Base-by-base conservation (phyloP, 2,888 invertebrate species). In the Melipona bicolor region DNA sequence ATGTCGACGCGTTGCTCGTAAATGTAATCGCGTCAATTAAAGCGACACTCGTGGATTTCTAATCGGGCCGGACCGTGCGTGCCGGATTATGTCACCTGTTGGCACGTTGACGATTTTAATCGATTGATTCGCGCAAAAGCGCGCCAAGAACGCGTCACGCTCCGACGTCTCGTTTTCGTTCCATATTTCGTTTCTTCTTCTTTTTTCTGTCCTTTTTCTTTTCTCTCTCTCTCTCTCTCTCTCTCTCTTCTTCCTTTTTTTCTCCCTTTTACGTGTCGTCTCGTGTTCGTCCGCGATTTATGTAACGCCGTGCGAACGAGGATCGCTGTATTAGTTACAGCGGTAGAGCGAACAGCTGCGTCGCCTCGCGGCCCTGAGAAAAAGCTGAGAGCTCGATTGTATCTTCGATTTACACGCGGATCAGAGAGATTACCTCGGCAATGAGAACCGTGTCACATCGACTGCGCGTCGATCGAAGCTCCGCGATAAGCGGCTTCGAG, bases 11-110 rank as follows among this genome's bases (percentile, higher is more conserved):
- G 59, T n/a, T n/a, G 72, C 77, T 68, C 62, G 69, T 86, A 85
- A 82, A 85, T 62, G 76, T 87, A 85, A 89, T 83, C 77, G 78
- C 71, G 78, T 77, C 85, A 87, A 89, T 89, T 86, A 84, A 85
- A 36, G 77, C 71, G 83, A 80, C 88, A 79, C 82, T 81, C 77
- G 27, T 50, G 76, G 75, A 88, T 88, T 89, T 79, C 89, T 87
- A 87, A 89, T 88, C 86, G 72, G 32, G 19, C n/a, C 64, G 81
- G 68, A 15, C 80, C 76, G 67, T 54, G 70, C 77, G 69, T 74
- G 71, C 67, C 74, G 78, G 79, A 88, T 88, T 82, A 88, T 86
- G 80, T 86, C 86, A 81, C 67, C 82, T 76, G 77, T 71, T 74
- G 82, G 78, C 67, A 61, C 64, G 78, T 67, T 9, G 62, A 50